phyloP scores from a whole-genome alignment of 2,888 invertebrate genomes.

The Agrilus cyanescens region DNA sequence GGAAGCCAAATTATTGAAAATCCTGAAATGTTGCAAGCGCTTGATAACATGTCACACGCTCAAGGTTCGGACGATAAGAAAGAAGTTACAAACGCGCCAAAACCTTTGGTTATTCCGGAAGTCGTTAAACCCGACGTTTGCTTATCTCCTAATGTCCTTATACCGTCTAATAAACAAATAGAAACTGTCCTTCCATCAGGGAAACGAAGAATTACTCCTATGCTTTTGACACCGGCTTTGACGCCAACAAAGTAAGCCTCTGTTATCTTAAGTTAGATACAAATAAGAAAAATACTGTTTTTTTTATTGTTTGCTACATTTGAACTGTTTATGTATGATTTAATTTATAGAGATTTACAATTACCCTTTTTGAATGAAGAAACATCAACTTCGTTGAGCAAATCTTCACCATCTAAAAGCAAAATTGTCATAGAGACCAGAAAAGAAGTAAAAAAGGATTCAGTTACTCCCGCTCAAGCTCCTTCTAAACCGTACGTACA shows the following conservation, averaged over 20 bases:
- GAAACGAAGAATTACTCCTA: slow-evolving; percentile 89
- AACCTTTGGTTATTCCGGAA: slow-evolving; percentile 11
- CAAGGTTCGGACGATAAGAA: slow-evolving; percentile 31
- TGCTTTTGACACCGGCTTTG: slow-evolving; percentile 62
- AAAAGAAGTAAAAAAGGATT: slow-evolving; percentile 38
- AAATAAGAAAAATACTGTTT: slow-evolving; percentile 9
- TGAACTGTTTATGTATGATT: not conserved
- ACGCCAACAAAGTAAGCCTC: slow-evolving; percentile 44
- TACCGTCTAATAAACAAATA: slow-evolving; percentile 79
- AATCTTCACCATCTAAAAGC: slow-evolving; percentile 66
- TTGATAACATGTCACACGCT: slow-evolving; percentile 41
- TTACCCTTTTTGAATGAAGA: slow-evolving; percentile 40
- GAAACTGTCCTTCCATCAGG: slow-evolving; percentile 92
- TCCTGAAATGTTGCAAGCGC: slow-evolving; percentile 46
- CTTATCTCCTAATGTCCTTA: slow-evolving; percentile 34
- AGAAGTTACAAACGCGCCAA: slow-evolving; percentile 9
- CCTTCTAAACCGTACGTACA: too few relatives aligned
- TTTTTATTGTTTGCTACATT: not conserved
- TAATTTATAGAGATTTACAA: slow-evolving; percentile 37
- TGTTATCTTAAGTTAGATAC: slow-evolving; percentile 25
- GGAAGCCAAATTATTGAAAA: slow-evolving; percentile 55
- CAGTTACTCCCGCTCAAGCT: too few relatives aligned
- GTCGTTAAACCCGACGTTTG: slow-evolving; percentile 15
- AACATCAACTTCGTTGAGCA: slow-evolving; percentile 53
- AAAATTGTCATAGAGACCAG: slow-evolving; percentile 67